These are phyloP conservation scores for Pteronura brasiliensis DNA, from an alignment of 2,113 vertebrate genomes.

Conservation along the genomic window DNA sequence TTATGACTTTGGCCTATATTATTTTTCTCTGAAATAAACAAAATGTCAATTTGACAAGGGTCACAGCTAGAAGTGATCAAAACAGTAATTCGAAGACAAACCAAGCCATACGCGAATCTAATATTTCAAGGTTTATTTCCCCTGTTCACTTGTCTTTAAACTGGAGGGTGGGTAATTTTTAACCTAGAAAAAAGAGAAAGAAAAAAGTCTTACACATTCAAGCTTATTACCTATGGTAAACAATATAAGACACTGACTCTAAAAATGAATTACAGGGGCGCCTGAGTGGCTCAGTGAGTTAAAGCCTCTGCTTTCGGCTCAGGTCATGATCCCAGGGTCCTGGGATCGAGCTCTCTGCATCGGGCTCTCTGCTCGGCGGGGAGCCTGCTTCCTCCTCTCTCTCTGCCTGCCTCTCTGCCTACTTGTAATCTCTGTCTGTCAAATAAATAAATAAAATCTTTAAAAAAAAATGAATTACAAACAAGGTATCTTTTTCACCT, in stretches of 20 bases:
- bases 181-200: background rate
- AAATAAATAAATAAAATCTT: no score
- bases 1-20: background rate
- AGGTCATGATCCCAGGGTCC: no score
- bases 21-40: constrained; percentile 59
- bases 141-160: constrained; percentile 21
- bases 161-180: constrained; percentile 3
- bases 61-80: constrained; percentile 34
- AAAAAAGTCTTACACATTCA: background rate
- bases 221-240: background rate
- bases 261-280: background rate
- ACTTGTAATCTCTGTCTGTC: no score
- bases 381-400: no score
- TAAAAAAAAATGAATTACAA: background rate
- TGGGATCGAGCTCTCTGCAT: no score
- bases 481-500: background rate
- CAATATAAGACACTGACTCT: background rate
- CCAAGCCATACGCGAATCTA: background rate
- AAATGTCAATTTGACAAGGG: constrained; percentile 56
- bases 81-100: background rate
- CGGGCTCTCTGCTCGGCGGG: no score
- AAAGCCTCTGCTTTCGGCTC: no score
- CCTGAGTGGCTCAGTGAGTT: no score
- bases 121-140: constrained; percentile 26
- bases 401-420: no score